Conservation (phyloP, 1,140 invertebrate species). For the Papilio glaucus region DNA sequence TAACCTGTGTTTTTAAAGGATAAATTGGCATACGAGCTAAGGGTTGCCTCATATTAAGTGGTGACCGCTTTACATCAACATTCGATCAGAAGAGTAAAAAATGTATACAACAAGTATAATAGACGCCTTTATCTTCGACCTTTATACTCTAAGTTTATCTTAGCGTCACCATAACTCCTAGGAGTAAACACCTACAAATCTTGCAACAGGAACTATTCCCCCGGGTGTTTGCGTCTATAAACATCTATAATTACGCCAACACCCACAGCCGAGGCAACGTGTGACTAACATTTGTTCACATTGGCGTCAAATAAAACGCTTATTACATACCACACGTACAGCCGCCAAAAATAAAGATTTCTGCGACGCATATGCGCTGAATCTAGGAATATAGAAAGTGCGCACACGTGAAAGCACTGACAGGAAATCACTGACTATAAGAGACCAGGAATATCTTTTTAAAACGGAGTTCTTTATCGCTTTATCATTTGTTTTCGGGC, state of each 20-base stretch:
- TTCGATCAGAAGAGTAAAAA: no score
- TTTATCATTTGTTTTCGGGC: no score
- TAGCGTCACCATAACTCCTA: not conserved
- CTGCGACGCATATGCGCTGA: not conserved
- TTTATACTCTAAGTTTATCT: not conserved
- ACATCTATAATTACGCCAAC: constrained; percentile 15
- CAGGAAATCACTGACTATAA: not conserved
- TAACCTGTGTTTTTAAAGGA: no score
- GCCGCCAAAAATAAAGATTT: constrained; percentile 25
- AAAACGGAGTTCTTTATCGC: no score
- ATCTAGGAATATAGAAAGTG: not conserved
- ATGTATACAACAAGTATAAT: not conserved
- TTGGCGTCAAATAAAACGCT: constrained; percentile 24
- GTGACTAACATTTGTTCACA: constrained; percentile 24
- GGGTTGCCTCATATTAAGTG: no score
- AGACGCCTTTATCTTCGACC: not conserved
- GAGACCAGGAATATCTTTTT: not conserved
- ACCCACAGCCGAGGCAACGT: not conserved
- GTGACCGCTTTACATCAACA: no score
- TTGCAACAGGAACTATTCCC: not conserved
- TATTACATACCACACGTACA: not conserved
- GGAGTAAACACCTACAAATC: not conserved
- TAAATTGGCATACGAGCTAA: no score
- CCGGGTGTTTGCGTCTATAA: not conserved
- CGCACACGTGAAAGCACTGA: not conserved